Evolutionary conservation across 2,797 vertebrate species (phyloP).

Genomic region (Salarias fasciatus): DNA sequence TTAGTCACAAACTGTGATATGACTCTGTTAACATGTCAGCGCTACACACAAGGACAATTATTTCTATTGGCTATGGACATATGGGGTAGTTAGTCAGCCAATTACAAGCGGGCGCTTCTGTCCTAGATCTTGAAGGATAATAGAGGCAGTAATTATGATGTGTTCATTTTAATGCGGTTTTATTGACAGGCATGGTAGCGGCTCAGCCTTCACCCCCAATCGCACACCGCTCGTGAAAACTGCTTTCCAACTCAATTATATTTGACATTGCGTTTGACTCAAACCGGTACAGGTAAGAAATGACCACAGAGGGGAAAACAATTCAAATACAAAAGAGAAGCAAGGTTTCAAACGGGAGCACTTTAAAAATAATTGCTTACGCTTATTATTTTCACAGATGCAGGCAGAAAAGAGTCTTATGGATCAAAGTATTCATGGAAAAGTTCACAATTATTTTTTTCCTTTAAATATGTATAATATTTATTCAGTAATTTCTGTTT

Average conservation of each 20-base stretch:
- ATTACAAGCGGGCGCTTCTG: slow-evolving; percentile 70
- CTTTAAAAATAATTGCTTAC: neutral
- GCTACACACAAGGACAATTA: slow-evolving; percentile 80
- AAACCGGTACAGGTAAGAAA: slow-evolving; percentile 46
- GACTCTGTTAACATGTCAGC: slow-evolving; percentile 66
- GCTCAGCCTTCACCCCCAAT: slow-evolving; percentile 58
- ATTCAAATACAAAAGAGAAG: neutral
- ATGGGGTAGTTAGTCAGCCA: slow-evolving; percentile 77
- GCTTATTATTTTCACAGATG: neutral
- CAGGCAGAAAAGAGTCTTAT: neutral
- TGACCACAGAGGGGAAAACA: neutral
- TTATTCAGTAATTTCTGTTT: neutral
- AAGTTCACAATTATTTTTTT: neutral
- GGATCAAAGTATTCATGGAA: neutral
- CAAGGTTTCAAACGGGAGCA: neutral
- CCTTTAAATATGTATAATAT: slow-evolving; percentile 9
- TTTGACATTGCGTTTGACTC: slow-evolving; percentile 75
- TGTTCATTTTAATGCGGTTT: slow-evolving; percentile 80
- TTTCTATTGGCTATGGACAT: slow-evolving; percentile 74
- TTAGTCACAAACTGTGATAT: slow-evolving; percentile 60
- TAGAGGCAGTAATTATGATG: slow-evolving; percentile 80
- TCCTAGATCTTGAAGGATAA: slow-evolving; percentile 81
- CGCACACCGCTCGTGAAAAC: slow-evolving; percentile 72
- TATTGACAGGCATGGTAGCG: slow-evolving; percentile 78
- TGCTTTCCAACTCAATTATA: slow-evolving; percentile 73